Conservation (phyloP, 2,888 invertebrate genomes). For the Autographa pulchrina region DNA sequence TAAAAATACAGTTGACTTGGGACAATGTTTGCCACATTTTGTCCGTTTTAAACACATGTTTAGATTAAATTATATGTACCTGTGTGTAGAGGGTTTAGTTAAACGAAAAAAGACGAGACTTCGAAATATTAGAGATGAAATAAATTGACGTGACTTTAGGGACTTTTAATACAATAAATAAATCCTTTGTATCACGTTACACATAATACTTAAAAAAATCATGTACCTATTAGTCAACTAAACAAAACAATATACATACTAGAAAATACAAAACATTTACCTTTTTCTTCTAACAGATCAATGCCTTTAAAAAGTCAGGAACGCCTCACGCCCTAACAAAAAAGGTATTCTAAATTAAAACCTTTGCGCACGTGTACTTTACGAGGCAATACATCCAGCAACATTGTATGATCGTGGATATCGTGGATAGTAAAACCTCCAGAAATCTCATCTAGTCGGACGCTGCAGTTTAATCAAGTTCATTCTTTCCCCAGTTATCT, state of each 20-base stretch:
- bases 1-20: background rate
- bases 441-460: slow-evolving; percentile 66
- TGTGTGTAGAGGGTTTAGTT: too few species aligned
- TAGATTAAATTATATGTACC: too few species aligned
- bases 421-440: slow-evolving; percentile 50
- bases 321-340: background rate
- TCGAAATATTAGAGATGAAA: too few species aligned
- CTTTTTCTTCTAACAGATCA: background rate
- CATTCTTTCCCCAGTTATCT: slow-evolving; percentile 70
- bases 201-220: too few species aligned
- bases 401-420: slow-evolving; percentile 49
- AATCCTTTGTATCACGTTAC: too few species aligned
- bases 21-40: too few species aligned
- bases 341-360: slow-evolving; percentile 35
- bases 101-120: too few species aligned
- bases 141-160: too few species aligned
- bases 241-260: too few species aligned
- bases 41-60: too few species aligned
- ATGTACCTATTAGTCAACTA: too few species aligned
- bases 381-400: slow-evolving; percentile 46
- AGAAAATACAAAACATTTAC: background rate
- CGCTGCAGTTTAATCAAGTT: slow-evolving; percentile 72
- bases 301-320: background rate
- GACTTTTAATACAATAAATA: too few species aligned
- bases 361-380: slow-evolving; percentile 45